Conservation (phyloP, 1,140 invertebrate species). For the Pentalonia nigronervosa region DNA sequence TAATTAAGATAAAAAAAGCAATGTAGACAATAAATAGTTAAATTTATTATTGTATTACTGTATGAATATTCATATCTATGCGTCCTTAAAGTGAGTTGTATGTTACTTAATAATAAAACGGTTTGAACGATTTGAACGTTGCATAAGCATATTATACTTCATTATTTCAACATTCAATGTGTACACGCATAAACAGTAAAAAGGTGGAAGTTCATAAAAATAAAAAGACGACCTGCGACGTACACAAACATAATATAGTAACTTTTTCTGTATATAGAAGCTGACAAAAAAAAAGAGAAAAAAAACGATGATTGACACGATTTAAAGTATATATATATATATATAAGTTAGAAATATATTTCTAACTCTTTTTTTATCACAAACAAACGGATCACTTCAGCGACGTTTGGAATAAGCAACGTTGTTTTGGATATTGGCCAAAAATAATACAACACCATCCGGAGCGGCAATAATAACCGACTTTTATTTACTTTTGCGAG, state of each 20-base stretch:
- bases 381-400: constrained; percentile 28
- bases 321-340: not conserved
- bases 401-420: not conserved
- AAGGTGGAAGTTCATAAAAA: not conserved
- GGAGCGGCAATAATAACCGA: constrained; percentile 36
- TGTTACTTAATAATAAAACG: too few species aligned
- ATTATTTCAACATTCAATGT: not conserved
- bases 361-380: not conserved
- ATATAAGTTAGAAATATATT: not conserved
- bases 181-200: not conserved
- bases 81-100: too few species aligned
- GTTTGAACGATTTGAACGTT: too few species aligned
- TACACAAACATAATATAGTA: not conserved
- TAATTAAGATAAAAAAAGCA: too few species aligned
- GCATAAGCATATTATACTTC: too few species aligned
- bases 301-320: not conserved
- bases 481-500: constrained; percentile 28
- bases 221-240: not conserved
- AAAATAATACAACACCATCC: constrained; percentile 26
- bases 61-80: too few species aligned
- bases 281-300: not conserved
- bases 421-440: constrained; percentile 26
- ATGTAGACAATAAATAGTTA: too few species aligned
- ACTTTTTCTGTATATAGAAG: not conserved
- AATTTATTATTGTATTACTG: too few species aligned